Evolutionary conservation across 2,888 invertebrate species (phyloP).

Genomic region (Drosophila kokeensis): DNA sequence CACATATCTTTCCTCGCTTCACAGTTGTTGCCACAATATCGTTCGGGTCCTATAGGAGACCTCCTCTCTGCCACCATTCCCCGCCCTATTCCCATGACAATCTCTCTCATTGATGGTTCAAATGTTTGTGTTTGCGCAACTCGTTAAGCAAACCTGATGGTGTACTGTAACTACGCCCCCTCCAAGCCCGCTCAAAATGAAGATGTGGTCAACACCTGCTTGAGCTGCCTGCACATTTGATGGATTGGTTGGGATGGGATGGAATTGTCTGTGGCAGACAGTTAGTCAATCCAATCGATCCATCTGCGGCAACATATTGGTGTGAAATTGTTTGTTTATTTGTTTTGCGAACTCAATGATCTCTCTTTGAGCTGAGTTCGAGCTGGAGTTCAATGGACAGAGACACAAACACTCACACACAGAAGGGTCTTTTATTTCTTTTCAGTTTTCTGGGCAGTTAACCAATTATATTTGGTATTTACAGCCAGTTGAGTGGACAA

Average conservation of each 20-base stretch:
- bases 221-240: constrained; percentile 54
- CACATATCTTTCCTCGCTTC: background rate
- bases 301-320: constrained; percentile 53
- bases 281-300: constrained; percentile 18
- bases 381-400: constrained; percentile 68
- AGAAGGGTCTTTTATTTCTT: constrained; percentile 71
- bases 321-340: constrained; percentile 64
- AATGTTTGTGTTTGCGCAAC: constrained; percentile 9
- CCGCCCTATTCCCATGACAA: background rate
- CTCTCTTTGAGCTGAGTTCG: constrained; percentile 48
- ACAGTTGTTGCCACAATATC: background rate
- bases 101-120: background rate
- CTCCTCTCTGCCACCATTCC: background rate
- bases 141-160: constrained; percentile 36
- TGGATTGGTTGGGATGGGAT: constrained; percentile 44
- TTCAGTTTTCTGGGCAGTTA: constrained; percentile 74
- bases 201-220: constrained; percentile 62
- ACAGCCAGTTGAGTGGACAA: constrained; percentile 51
- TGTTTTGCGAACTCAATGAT: constrained; percentile 56
- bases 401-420: constrained; percentile 1
- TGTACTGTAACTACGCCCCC: constrained; percentile 16
- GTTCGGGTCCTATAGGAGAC: background rate
- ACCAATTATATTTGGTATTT: constrained; percentile 78
- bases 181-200: constrained; percentile 37
- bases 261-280: constrained; percentile 10